These are phyloP conservation scores for Alaudala cheleensis DNA, from an alignment of 2,113 vertebrate genomes.

Conservation along the genomic window DNA sequence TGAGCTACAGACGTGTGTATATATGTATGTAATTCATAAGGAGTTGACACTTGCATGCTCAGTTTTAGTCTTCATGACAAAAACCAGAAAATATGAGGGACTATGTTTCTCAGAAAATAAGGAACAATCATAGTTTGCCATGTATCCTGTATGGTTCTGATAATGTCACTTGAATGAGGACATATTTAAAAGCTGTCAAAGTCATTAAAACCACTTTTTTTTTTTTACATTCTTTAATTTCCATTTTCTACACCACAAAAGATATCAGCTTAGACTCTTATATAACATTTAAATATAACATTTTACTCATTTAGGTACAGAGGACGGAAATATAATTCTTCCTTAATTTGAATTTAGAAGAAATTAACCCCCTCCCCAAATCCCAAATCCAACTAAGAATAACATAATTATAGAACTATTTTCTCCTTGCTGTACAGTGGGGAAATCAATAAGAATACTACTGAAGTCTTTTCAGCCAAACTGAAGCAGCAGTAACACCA, in stretches of 20 bases:
- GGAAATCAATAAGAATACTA: not conserved
- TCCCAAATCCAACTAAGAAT: not conserved
- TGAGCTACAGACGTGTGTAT: not conserved
- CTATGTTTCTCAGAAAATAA: not conserved
- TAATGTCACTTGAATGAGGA: not conserved
- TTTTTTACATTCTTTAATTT: not conserved
- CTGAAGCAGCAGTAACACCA: not conserved
- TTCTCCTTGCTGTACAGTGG: not conserved
- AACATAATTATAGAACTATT: not conserved
- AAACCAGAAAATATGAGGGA: not conserved
- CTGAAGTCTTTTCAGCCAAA: not conserved
- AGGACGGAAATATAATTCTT: not conserved
- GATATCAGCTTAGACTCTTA: not conserved
- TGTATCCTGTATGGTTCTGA: not conserved
- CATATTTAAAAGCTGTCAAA: not conserved
- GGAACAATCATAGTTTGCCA: not conserved
- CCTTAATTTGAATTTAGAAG: not conserved
- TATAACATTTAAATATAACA: not conserved
- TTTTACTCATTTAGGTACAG: not conserved
- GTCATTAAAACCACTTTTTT: not conserved
- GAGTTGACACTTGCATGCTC: not conserved
- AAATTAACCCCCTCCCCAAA: not conserved
- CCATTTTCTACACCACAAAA: not conserved
- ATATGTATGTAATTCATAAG: not conserved
- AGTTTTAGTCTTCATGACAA: not conserved